Evolutionary conservation across 1,140 invertebrate genomes (phyloP).

Genomic region (Thalassaphorura encarpata): DNA sequence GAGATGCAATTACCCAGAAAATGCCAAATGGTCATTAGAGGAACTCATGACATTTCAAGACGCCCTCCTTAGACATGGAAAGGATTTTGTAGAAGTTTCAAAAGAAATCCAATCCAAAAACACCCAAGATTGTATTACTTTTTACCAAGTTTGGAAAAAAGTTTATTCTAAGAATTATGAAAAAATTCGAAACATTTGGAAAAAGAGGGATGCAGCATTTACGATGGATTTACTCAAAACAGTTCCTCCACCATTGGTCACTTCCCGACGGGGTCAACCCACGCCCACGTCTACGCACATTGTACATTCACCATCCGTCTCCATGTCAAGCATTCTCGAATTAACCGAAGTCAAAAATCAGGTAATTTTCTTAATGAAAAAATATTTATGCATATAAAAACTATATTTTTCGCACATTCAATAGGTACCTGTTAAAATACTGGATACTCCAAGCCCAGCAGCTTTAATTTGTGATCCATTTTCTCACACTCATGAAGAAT

Average conservation of each 20-base stretch:
- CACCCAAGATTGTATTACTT: constrained; percentile 88
- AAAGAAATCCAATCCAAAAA: constrained; percentile 70
- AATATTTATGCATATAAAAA: not conserved
- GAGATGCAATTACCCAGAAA: constrained; percentile 61
- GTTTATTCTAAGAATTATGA: constrained; percentile 77
- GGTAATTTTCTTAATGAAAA: not conserved
- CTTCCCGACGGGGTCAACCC: not conserved
- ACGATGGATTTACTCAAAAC: constrained; percentile 21
- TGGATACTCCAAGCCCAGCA: not conserved
- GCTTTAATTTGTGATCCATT: not conserved
- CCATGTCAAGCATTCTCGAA: not conserved
- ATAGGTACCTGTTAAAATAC: not conserved
- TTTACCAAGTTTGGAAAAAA: constrained; percentile 99
- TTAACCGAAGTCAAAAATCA: not conserved
- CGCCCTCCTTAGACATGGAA: constrained; percentile 77
- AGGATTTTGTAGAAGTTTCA: constrained; percentile 83
- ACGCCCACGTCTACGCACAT: constrained; percentile 2
- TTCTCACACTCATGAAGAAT: constrained; percentile 40
- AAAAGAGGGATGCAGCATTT: constrained; percentile 22
- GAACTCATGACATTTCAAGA: constrained; percentile 83
- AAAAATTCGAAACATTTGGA: constrained; percentile 46
- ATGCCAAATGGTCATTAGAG: constrained; percentile 66
- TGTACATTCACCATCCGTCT: not conserved
- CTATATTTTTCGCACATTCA: not conserved
- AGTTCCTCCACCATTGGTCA: constrained; percentile 13